Percentiles rank a stretch among this genome's conserved stretches.
Evolutionary conservation across 2,888 invertebrate species (phyloP).

Genomic region (Leptopilina drosophilae): DNA sequence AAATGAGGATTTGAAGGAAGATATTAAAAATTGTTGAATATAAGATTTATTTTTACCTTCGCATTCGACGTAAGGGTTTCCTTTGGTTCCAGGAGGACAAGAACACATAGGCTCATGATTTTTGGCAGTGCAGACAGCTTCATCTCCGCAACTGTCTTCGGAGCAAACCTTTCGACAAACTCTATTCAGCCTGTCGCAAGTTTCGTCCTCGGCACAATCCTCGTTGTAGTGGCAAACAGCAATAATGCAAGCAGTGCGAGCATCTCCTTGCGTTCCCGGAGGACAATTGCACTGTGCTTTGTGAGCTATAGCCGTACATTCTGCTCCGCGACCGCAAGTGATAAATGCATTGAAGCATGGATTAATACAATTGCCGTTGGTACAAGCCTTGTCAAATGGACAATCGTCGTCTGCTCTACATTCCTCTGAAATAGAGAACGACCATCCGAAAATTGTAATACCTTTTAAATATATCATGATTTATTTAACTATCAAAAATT

Average conservation of each 20-base stretch:
- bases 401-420: conserved; percentile 89
- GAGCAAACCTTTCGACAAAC: conserved; percentile 90
- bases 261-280: conserved; percentile 90
- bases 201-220: conserved; percentile 90
- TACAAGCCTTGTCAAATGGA: conserved; percentile 89
- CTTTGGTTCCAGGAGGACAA: conserved; percentile 86
- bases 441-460: too few species aligned
- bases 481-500: too few species aligned
- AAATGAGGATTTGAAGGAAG: too few species aligned
- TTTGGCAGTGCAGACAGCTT: conserved; percentile 86
- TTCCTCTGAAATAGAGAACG: conserved; percentile 81
- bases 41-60: conserved; percentile 72
- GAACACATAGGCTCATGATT: conserved; percentile 88
- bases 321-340: conserved; percentile 88
- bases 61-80: conserved; percentile 88
- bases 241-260: conserved; percentile 88
- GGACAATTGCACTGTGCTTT: conserved; percentile 90
- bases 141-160: conserved; percentile 88
- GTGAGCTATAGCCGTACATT: conserved; percentile 87
- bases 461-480: too few species aligned
- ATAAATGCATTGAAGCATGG: conserved; percentile 84
- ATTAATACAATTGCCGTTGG: conserved; percentile 87
- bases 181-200: conserved; percentile 89
- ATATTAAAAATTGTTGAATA: too few species aligned
- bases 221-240: conserved; percentile 92